A percentile compares a stretch with the other conserved stretches of the same genome.
These are phyloP conservation scores for Diplolepis rosae DNA, from an alignment of 2,888 invertebrate genomes.

Conservation along the genomic window DNA sequence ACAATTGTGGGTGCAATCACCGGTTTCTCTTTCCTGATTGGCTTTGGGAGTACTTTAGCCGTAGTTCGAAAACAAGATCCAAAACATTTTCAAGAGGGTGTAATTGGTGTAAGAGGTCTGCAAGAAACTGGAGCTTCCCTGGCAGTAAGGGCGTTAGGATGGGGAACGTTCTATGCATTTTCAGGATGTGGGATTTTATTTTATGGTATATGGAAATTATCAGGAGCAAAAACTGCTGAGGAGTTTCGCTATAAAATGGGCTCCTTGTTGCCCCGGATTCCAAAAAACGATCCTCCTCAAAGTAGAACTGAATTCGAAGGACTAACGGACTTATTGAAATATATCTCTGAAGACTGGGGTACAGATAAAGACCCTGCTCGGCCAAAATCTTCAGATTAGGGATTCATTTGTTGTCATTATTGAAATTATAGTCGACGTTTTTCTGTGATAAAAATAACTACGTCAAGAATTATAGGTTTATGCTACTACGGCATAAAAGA, in stretches of 20 bases:
- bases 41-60: slow-evolving; percentile 87
- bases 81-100: slow-evolving; percentile 84
- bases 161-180: slow-evolving; percentile 92
- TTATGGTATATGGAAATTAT: slow-evolving; percentile 90
- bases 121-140: slow-evolving; percentile 85
- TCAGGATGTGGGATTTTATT: slow-evolving; percentile 87
- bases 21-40: slow-evolving; percentile 86
- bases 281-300: slow-evolving; percentile 85
- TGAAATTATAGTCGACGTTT: not conserved
- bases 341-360: slow-evolving; percentile 73
- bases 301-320: slow-evolving; percentile 92
- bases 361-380: slow-evolving; percentile 44
- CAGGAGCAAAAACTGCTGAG: slow-evolving; percentile 88
- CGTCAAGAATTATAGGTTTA: no score
- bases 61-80: slow-evolving; percentile 88
- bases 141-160: slow-evolving; percentile 88
- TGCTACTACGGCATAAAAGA: no score
- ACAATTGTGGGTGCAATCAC: slow-evolving; percentile 83
- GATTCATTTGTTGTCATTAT: not conserved
- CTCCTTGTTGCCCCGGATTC: slow-evolving; percentile 82
- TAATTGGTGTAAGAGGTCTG: slow-evolving; percentile 78
- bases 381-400: slow-evolving; percentile 1
- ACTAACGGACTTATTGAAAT: slow-evolving; percentile 88
- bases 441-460: not conserved
- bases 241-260: slow-evolving; percentile 91